These are phyloP conservation scores for Nesometra sesokonis DNA, from an alignment of 35 echinoderm and acorn worm genomes.

Conservation along the genomic window DNA sequence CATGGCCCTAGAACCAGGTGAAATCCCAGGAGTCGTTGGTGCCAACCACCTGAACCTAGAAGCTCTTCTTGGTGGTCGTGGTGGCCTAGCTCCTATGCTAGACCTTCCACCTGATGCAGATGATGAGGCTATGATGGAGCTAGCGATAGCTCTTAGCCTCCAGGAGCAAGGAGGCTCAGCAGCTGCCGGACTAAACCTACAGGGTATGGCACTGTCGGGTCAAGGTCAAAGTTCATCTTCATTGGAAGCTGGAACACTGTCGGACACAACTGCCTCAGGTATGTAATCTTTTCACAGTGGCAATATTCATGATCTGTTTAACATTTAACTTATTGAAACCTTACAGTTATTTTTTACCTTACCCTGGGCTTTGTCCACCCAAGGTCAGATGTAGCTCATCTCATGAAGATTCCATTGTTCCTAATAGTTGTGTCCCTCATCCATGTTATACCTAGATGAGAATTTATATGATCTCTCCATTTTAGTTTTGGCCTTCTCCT, in stretches of 20 bases:
- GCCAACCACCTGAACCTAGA: constrained; percentile 67
- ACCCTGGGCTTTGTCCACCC: too few relatives aligned
- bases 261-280: constrained; percentile 98
- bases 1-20: constrained; percentile 75
- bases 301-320: too few relatives aligned
- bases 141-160: constrained; percentile 75
- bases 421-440: too few relatives aligned
- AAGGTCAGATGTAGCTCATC: too few relatives aligned
- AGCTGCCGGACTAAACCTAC: constrained; percentile 65
- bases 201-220: constrained; percentile 39
- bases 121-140: constrained; percentile 94
- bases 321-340: too few relatives aligned
- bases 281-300: background rate
- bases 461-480: too few relatives aligned
- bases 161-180: constrained; percentile 52
- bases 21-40: constrained; percentile 31
- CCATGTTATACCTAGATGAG: too few relatives aligned
- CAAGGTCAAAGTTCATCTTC: constrained; percentile 92
- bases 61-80: constrained; percentile 61
- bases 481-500: too few relatives aligned
- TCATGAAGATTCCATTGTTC: too few relatives aligned
- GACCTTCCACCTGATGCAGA: constrained; percentile 92
- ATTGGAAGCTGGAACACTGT: constrained; percentile 80
- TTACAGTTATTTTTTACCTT: too few relatives aligned
- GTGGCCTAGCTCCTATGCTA: constrained; percentile 79